Base-by-base conservation (phyloP, 2,113 vertebrate genomes). In the Pseudopodoces humilis region DNA sequence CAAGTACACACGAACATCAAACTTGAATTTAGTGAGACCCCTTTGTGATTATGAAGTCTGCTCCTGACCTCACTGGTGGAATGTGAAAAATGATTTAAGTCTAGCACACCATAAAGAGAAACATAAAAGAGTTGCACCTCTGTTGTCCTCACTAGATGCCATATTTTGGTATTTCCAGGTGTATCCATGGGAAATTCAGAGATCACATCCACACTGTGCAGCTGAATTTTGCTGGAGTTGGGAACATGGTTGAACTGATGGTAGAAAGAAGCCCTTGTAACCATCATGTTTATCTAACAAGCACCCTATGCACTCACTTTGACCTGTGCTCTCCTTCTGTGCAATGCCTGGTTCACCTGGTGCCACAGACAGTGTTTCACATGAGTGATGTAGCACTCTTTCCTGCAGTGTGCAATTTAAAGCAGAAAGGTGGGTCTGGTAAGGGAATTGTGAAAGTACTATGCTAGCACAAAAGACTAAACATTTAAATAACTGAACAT, bases 241-340 rank as follows among this genome's bases (percentile, higher is more conserved):
- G 31, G 7, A 49, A 23, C n/a, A 5, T 8, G 23, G 22, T 17
- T 75, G 35, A 31, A 52, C 35, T 39, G 10, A 30, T 2, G 21
- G 35, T 3, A 33, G 13, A 44, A 70, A 69, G 43, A 59, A 15
- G 49, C 55, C 23, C 39, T 58, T 53, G 41, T 0, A 19, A 72
- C 49, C 19, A 9, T 13, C 2, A 5, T 6, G 6, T 68, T 68
- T 72, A 18, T 58, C 21, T 35, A 52, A 46, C 28, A 60, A 27
- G 22, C 2, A 10, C n/a, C 10, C 4, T 0, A 2, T 55, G 46
- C 23, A 43, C 24, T 63, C 0, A 0, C 30, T 76, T 50, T 68
- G 21, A 33, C 39, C 53, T 76, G 33, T 64, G 33, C 31, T 70
- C 31, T 44, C 56, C 49, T 63, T 41, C 25, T 0, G 0, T 11